Conservation (phyloP, 2,797 vertebrate genomes). For the Pantherophis vulpinus region DNA sequence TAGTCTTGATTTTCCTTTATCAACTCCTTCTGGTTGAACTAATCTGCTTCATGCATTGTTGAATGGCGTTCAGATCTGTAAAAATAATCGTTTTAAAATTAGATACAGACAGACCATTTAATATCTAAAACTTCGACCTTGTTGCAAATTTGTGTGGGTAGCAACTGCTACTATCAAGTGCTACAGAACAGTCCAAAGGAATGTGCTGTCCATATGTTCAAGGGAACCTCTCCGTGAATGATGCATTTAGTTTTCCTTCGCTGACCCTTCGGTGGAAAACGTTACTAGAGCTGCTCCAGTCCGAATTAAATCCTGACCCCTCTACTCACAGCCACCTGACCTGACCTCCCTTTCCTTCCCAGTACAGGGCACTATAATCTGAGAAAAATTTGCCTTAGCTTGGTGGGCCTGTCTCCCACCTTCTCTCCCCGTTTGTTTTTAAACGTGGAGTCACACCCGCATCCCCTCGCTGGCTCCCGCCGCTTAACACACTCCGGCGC, state of each 20-base stretch:
- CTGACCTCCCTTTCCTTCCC: neutral
- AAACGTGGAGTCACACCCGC: neutral
- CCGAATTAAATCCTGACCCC: neutral
- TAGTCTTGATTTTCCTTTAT: neutral
- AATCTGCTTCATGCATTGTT: neutral
- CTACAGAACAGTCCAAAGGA: too few relatives aligned
- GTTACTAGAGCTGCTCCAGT: neutral
- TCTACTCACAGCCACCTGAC: neutral
- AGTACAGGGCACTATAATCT: neutral
- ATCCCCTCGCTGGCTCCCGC: neutral
- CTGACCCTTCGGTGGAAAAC: neutral
- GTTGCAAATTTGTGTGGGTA: neutral
- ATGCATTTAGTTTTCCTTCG: neutral
- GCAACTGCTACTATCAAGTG: neutral
- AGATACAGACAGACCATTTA: neutral
- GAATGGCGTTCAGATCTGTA: neutral
- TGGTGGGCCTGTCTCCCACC: neutral
- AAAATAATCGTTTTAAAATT: neutral
- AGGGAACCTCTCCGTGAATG: neutral
- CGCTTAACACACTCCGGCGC: conserved; percentile 1
- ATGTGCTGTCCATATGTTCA: neutral
- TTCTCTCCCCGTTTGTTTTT: neutral
- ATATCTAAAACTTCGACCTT: neutral
- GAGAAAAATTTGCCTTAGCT: neutral
- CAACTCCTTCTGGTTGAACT: neutral